phyloP scores from a whole-genome alignment of 2,797 vertebrate species.

The Psittacula echo region DNA sequence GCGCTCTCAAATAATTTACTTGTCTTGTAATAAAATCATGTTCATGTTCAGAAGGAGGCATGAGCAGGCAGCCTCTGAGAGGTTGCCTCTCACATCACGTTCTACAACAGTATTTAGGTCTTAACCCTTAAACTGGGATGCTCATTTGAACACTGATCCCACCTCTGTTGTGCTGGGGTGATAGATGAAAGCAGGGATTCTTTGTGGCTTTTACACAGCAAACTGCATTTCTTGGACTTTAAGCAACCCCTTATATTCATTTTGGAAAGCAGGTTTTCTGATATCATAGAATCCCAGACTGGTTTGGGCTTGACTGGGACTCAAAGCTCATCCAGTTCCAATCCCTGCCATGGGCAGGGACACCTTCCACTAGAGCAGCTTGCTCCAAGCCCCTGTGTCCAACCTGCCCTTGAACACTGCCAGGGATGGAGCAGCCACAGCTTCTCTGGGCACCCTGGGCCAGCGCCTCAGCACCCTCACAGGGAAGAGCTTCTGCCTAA shows the following conservation, averaged over 20 bases:
- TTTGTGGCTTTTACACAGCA: not conserved
- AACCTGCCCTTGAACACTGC: too few species aligned
- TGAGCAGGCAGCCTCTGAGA: not conserved
- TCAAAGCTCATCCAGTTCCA: not conserved
- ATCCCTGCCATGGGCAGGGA: too few species aligned
- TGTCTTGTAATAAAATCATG: not conserved
- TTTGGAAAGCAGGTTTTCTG: not conserved
- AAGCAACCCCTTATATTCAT: not conserved
- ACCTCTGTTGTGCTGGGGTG: not conserved
- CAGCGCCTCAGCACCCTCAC: too few species aligned
- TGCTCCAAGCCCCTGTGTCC: too few species aligned
- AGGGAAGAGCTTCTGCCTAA: too few species aligned
- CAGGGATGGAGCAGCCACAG: too few species aligned
- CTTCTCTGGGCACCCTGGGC: too few species aligned
- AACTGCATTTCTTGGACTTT: not conserved
- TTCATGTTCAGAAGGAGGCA: not conserved
- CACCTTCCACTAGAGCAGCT: too few species aligned
- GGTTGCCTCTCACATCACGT: not conserved
- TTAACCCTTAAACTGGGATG: not conserved
- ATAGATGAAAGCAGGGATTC: not conserved
- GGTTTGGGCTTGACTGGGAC: not conserved
- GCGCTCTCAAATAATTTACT: not conserved
- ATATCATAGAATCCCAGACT: not conserved
- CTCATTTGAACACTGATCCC: not conserved
- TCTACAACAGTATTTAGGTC: not conserved